Evolutionary conservation across 2,888 invertebrate genomes (phyloP).

Genomic region (Heteromyza rotundicornis): DNA sequence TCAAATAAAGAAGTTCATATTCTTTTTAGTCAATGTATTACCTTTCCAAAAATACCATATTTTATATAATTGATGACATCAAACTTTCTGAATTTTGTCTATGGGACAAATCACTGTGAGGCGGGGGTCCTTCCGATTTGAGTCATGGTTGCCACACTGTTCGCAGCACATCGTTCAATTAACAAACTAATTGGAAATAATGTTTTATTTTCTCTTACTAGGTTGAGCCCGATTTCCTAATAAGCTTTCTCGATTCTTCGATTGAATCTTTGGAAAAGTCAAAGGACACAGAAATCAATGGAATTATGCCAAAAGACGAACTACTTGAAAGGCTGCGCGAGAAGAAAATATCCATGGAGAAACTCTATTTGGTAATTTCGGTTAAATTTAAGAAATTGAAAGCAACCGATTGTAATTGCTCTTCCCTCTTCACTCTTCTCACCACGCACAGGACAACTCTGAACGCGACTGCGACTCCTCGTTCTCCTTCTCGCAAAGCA

Average conservation of each 20-base stretch:
- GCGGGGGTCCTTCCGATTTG: no score
- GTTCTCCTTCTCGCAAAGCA: slow-evolving; percentile 56
- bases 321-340: slow-evolving; percentile 70
- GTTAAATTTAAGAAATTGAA: background rate
- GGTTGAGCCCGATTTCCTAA: slow-evolving; percentile 75
- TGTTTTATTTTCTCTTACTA: slow-evolving; percentile 53
- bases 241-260: slow-evolving; percentile 75
- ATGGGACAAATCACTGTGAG: no score
- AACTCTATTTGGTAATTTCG: slow-evolving; percentile 52
- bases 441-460: slow-evolving; percentile 47
- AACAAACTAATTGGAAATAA: no score
- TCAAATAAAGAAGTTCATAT: no score
- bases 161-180: no score
- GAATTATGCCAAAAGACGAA: slow-evolving; percentile 66
- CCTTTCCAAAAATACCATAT: no score
- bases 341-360: slow-evolving; percentile 65
- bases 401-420: no score
- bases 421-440: no score
- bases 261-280: slow-evolving; percentile 67
- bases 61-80: no score
- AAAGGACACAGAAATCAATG: slow-evolving; percentile 60
- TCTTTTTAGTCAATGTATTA: no score
- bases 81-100: no score
- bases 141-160: no score
- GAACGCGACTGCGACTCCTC: slow-evolving; percentile 57